Base-by-base conservation (phyloP, 37 sponge, comb jelly and placozoan genomes). In the Crambe crambe region DNA sequence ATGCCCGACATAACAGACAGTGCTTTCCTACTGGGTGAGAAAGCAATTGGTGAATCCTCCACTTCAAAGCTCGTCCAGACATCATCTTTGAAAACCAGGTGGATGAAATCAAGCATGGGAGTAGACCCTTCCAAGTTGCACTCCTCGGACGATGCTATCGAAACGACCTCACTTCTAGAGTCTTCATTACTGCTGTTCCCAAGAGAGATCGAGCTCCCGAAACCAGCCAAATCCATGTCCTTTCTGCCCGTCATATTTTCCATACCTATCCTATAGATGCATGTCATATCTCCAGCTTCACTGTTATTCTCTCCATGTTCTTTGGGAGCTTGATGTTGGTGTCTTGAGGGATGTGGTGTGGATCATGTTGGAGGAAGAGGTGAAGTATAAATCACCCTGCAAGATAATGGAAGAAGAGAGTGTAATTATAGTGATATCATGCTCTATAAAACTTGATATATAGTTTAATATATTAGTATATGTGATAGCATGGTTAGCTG, bases 381-480 rank as follows among this genome's bases (percentile, higher is more conserved):
- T 58, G 74, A 82, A 73, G 47, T 73, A 73, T 30, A 75, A 1
- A 37, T 82, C 75, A 51, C 74, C 75, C 75, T 75, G 56, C 26
- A 41, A 23, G 27, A 58, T n/a, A n/a, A n/a, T n/a, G n/a, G n/a
- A n/a, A n/a, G n/a, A n/a, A n/a, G n/a, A n/a, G n/a, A n/a, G n/a
- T n/a, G n/a, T n/a, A n/a, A n/a, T n/a, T n/a, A n/a, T n/a, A n/a
- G n/a, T n/a, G n/a, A n/a, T n/a, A n/a, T n/a, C n/a, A n/a, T n/a
- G n/a, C n/a, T n/a, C n/a, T n/a, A n/a, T n/a, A n/a, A n/a, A n/a
- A n/a, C n/a, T n/a, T n/a, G n/a, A n/a, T n/a, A n/a, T n/a, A n/a
- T n/a, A n/a, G n/a, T n/a, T n/a, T n/a, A n/a, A n/a, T n/a, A n/a
- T n/a, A n/a, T n/a, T n/a, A n/a, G n/a, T n/a, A n/a, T n/a, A n/a